Base-by-base conservation (phyloP, 2,113 vertebrate genomes). In the Dascyllus trimaculatus region DNA sequence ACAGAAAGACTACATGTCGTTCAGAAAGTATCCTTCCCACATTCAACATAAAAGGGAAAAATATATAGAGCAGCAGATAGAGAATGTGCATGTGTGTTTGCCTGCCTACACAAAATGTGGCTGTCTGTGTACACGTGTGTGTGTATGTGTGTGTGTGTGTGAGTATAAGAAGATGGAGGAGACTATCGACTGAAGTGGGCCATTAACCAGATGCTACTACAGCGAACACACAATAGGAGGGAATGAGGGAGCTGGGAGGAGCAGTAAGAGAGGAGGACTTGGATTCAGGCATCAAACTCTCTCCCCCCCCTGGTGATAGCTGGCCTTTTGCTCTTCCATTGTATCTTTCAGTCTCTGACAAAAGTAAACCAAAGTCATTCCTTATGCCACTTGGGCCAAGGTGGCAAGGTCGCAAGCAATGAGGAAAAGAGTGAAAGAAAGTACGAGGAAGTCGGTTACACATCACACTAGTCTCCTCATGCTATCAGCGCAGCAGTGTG, bases 161-260 rank as follows among this genome's bases (percentile, higher is more conserved):
- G 46, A n/a, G 18, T 43, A 52, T 45, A 45, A 29, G 69, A 80
- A 85, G 88, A 90, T 84, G 65, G 81, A 90, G 40, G 79, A 81
- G 60, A 38, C 66, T 22, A 68, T 84, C 92, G 93, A 94, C 92
- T 90, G 95, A 95, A 94, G 91, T 94, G 68, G 91, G 94, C 93
- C 94, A 95, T 84, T 90, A 93, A 96, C 91, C 96, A 97, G 95
- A 96, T 96, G 96, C 95, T 97, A 72, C 83, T 64, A 78, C 76
- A 74, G 82, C 7, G 58, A 87, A 73, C 38, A 35, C 85, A 82
- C 87, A 82, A 86, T 81, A 35, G 85, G 78, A 83, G 85, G 82
- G 72, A 82, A 84, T 59, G 78, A 82, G 63, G 71, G 69, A 77
- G 61, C 71, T 53, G 73, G 64, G 48, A 78, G 64, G 40, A 68